Percentiles rank a stretch among this genome's conserved stretches.
phyloP scores from a whole-genome alignment of 1,140 invertebrate species.

The Mylabris phalerata region DNA sequence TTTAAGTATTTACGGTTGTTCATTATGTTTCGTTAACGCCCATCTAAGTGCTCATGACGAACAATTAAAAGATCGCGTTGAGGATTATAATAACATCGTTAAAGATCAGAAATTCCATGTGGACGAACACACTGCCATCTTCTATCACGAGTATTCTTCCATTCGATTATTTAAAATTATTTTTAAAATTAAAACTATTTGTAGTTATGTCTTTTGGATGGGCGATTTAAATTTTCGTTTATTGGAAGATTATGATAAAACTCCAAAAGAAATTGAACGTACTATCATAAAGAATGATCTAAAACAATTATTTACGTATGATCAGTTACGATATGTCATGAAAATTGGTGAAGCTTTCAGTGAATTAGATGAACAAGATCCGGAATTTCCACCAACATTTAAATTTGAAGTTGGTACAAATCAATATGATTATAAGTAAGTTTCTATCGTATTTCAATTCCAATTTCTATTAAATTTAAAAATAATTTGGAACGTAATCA shows the following conservation, averaged over 20 bases:
- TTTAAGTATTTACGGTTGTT: slow-evolving; percentile 78
- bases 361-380: slow-evolving; percentile 64
- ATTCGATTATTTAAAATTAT: not conserved
- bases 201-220: slow-evolving; percentile 90
- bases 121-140: slow-evolving; percentile 68
- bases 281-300: slow-evolving; percentile 59
- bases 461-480: too few relatives aligned
- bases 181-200: slow-evolving; percentile 31
- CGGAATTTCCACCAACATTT: slow-evolving; percentile 83
- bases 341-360: slow-evolving; percentile 68
- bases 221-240: slow-evolving; percentile 92
- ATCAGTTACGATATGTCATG: slow-evolving; percentile 67
- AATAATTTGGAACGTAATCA: too few relatives aligned
- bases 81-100: slow-evolving; percentile 80
- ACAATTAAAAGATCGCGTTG: slow-evolving; percentile 68
- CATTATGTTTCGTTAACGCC: slow-evolving; percentile 79
- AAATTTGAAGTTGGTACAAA: slow-evolving; percentile 70
- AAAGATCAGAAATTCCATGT: slow-evolving; percentile 64
- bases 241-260: slow-evolving; percentile 49
- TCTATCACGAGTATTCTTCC: slow-evolving; percentile 78
- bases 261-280: slow-evolving; percentile 60
- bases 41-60: slow-evolving; percentile 86
- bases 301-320: slow-evolving; percentile 56
- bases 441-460: slow-evolving; percentile 6
- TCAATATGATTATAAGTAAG: slow-evolving; percentile 74